Base-by-base conservation (phyloP, 2,113 vertebrate species). In the Siniperca chuatsi region DNA sequence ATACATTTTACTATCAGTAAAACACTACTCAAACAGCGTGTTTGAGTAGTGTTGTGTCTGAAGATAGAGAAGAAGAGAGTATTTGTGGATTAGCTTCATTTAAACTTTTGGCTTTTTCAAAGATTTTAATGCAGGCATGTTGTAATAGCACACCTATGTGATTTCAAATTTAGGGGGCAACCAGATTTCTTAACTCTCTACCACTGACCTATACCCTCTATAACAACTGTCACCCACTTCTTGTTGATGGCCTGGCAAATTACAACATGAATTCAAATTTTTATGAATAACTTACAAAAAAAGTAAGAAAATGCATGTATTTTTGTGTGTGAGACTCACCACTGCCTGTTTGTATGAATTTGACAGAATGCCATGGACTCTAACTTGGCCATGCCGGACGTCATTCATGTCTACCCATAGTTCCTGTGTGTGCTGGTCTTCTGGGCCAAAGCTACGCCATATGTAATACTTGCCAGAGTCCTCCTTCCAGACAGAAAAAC, bases 341-440 rank as follows among this genome's bases (percentile, higher is more conserved):
- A 96, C 97, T 78, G 97, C 98, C 86, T 98, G 97, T 3, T 97
- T 95, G 95, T 98, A 97, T 1, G 96, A 95, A 84, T 96, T 99
- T 86, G 97, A 99, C 29, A 99, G 96, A 87, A 98, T 97, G 15
- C 96, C 94, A 0, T 98, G 97, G 74, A 97, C 93, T 91, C 94
- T 95, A 35, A 95, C 97, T 73, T 97, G 96, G 85, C 94, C 97
- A 68, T 93, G 88, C 79, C 95, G 95, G 81, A 95, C 93, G 4
- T 92, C 79, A 0, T 81, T 92, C 95, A 98, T 81, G n/a, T 98
- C 96, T 1, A 97, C 94, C 98, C 97, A 98, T 2, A 97, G 92
- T n/a, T 96, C 94, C 68, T 79, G 60, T 25, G 90, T 89, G 1
- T 35, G 95, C 1, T 87, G 87, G 7, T 98, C 97, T 0, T 92